Percentiles rank a stretch among this genome's conserved stretches.
Conservation (phyloP, 1,140 invertebrate genomes). For the Laupala kohalensis region DNA sequence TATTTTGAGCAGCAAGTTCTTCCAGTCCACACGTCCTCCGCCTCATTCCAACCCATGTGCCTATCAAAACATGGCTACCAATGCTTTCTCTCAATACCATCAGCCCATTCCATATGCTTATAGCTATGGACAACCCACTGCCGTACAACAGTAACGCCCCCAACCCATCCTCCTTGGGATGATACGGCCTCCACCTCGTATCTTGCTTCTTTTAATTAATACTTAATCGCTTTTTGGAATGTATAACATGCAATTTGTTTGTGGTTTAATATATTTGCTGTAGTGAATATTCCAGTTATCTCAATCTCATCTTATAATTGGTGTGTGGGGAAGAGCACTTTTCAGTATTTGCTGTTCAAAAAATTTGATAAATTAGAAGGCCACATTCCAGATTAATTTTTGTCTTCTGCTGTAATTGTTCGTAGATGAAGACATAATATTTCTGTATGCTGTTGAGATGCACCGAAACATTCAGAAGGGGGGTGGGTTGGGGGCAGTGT, state of each 20-base stretch:
- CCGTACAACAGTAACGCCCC: constrained; percentile 22
- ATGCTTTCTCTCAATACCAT: constrained; percentile 5
- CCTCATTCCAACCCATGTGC: constrained; percentile 37
- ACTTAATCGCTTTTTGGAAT: constrained; percentile 9
- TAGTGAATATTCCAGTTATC: constrained; percentile 10
- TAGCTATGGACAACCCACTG: constrained; percentile 20
- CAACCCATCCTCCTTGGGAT: constrained; percentile 6
- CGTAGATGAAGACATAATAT: constrained; percentile 17
- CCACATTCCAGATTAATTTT: constrained; percentile 18
- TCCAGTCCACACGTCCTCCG: constrained; percentile 35
- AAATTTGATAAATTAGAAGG: constrained; percentile 10
- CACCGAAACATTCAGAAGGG: constrained; percentile 22
- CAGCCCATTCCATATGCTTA: constrained; percentile 18
- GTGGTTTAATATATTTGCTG: constrained; percentile 6
- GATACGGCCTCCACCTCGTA: constrained; percentile 1
- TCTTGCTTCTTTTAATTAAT: constrained; percentile 10
- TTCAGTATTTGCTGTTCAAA: constrained; percentile 12
- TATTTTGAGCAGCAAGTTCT: constrained; percentile 46
- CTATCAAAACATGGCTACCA: constrained; percentile 36
- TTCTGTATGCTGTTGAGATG: constrained; percentile 21
- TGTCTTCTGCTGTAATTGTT: constrained; percentile 15
- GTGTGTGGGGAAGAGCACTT: constrained; percentile 13
- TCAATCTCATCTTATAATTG: constrained; percentile 15
- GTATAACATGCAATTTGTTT: constrained; percentile 5
- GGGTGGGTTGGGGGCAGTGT: constrained; percentile 18